Evolutionary conservation across 37 sponge, comb jelly and placozoan genomes (phyloP).

Genomic region (Geodia barretti): DNA sequence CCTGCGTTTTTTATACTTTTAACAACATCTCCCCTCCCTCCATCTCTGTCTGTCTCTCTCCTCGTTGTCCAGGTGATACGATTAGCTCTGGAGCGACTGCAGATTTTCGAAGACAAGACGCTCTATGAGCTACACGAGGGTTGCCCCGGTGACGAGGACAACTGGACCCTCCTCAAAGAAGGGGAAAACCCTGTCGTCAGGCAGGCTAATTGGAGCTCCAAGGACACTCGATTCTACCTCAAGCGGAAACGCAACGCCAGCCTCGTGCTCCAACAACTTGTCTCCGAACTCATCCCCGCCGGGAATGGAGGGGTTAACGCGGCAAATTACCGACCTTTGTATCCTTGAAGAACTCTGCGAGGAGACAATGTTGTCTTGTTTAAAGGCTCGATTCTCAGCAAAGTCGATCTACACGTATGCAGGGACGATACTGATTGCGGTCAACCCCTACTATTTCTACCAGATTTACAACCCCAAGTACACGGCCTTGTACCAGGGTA

Average conservation of each 20-base stretch:
- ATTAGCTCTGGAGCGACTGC: conserved; percentile 53
- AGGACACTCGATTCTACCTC: conserved; percentile 34
- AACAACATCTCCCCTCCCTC: too few relatives aligned
- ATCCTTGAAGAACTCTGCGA: conserved; percentile 83
- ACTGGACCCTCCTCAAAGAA: conserved; percentile 22
- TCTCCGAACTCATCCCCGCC: conserved; percentile 34
- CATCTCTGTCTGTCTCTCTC: too few relatives aligned
- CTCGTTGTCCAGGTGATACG: conserved; percentile 70
- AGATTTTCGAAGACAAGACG: conserved; percentile 69
- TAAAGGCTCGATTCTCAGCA: conserved; percentile 75
- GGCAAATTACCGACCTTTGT: conserved; percentile 79
- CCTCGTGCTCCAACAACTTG: conserved; percentile 39
- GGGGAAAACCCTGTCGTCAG: conserved; percentile 41
- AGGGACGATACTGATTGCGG: conserved; percentile 89
- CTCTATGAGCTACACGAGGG: conserved; percentile 60
- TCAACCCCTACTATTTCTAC: conserved; percentile 89
- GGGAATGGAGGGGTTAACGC: conserved; percentile 12
- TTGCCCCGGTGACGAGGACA: conserved; percentile 7
- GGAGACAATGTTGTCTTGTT: conserved; percentile 75
- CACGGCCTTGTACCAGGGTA: conserved; percentile 71
- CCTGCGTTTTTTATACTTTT: too few relatives aligned
- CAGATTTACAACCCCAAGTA: conserved; percentile 91
- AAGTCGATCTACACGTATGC: conserved; percentile 96
- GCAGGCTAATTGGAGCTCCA: conserved; percentile 14
- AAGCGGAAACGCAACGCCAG: conserved; percentile 26